These are phyloP conservation scores for Melanotaenia parkinsoni DNA, from an alignment of 2,797 vertebrate species.

Conservation along the genomic window DNA sequence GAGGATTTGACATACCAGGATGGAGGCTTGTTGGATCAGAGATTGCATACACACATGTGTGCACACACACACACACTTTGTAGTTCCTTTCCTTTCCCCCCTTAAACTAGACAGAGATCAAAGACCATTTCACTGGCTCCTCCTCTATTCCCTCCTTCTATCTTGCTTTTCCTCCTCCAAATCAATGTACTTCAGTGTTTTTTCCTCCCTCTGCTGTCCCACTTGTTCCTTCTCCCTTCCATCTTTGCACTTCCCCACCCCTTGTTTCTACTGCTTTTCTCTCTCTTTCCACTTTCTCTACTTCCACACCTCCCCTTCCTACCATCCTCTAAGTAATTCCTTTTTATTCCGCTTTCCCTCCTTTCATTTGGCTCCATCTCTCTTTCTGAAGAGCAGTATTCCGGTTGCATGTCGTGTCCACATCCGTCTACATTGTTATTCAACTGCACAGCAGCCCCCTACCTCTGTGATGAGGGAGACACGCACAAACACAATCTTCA, in stretches of 20 bases:
- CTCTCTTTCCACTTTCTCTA: background rate
- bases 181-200: slow-evolving; percentile 28
- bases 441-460: slow-evolving; percentile 54
- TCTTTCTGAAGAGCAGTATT: slow-evolving; percentile 58
- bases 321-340: background rate
- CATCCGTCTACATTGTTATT: slow-evolving; percentile 72
- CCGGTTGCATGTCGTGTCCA: slow-evolving; percentile 74
- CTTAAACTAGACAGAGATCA: slow-evolving; percentile 72
- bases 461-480: slow-evolving; percentile 31
- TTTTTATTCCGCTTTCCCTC: background rate
- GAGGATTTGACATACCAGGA: slow-evolving; percentile 57
- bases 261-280: background rate
- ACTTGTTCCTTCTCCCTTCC: slow-evolving; percentile 1
- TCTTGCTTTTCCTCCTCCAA: slow-evolving; percentile 46
- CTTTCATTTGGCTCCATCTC: slow-evolving; percentile 14
- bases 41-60: slow-evolving; percentile 16
- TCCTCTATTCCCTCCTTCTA: slow-evolving; percentile 55
- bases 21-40: slow-evolving; percentile 43
- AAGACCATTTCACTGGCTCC: slow-evolving; percentile 58
- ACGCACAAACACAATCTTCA: slow-evolving; percentile 45
- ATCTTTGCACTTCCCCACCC: slow-evolving; percentile 1
- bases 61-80: slow-evolving; percentile 37
- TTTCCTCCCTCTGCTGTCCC: slow-evolving; percentile 11
- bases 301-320: background rate
- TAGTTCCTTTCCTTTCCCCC: slow-evolving; percentile 61